Conservation (phyloP, 2,113 vertebrate genomes). For the Gymnarchus niloticus region DNA sequence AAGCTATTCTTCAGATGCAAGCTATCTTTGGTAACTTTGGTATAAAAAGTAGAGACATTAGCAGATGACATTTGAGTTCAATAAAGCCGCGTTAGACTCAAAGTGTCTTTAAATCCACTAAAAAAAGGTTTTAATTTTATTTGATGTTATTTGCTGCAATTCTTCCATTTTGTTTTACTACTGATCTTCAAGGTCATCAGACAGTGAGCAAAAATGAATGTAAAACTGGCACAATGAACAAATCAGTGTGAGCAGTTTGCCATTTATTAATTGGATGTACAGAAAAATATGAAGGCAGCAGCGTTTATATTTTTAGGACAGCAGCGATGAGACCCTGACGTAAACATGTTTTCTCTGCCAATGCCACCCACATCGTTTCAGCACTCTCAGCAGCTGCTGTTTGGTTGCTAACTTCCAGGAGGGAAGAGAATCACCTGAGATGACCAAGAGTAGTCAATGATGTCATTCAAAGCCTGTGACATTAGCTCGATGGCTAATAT, state of each 20-base stretch:
- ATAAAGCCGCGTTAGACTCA: background rate
- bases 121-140: background rate
- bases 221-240: background rate
- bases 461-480: constrained; percentile 50
- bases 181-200: background rate
- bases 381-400: background rate
- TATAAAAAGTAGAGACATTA: background rate
- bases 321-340: background rate
- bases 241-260: background rate
- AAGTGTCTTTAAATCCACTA: background rate
- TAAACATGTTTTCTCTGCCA: background rate
- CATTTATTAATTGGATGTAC: background rate
- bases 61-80: background rate
- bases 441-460: constrained; percentile 47
- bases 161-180: background rate
- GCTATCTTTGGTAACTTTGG: background rate
- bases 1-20: background rate
- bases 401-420: constrained; percentile 45
- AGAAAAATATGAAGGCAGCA: background rate
- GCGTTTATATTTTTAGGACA: background rate
- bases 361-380: too few species aligned
- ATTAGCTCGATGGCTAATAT: too few species aligned
- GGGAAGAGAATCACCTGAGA: constrained; percentile 39
- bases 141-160: background rate
- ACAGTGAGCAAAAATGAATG: background rate